Conservation (phyloP, 1,140 invertebrate species). For the Trissolcus basalis region DNA sequence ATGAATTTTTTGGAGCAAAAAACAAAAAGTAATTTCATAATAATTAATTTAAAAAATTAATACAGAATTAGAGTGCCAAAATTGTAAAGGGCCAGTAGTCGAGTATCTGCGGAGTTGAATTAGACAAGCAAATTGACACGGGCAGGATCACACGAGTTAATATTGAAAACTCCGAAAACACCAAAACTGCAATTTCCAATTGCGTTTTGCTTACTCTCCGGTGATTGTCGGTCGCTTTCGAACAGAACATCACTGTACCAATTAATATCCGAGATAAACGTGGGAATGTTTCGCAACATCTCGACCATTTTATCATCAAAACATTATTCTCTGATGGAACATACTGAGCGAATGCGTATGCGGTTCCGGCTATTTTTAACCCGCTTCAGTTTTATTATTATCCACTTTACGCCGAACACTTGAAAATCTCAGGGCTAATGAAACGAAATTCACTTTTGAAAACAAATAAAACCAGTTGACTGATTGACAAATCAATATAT, state of each 20-base stretch:
- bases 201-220: slow-evolving; percentile 31
- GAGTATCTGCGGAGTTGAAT: background rate
- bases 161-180: background rate
- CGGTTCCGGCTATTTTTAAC: slow-evolving; percentile 68
- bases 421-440: slow-evolving; percentile 32
- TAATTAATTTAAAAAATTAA: too few species aligned
- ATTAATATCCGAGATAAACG: slow-evolving; percentile 71
- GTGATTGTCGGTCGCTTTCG: slow-evolving; percentile 48
- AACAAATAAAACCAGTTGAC: background rate
- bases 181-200: too few species aligned
- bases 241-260: slow-evolving; percentile 70
- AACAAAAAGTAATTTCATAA: too few species aligned
- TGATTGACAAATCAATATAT: too few species aligned
- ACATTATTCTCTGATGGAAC: slow-evolving; percentile 50
- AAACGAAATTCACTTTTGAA: slow-evolving; percentile 2
- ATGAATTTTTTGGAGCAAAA: too few species aligned
- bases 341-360: slow-evolving; percentile 42
- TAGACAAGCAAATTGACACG: too few species aligned
- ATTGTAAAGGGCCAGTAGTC: slow-evolving; percentile 6
- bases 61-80: too few species aligned
- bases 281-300: slow-evolving; percentile 71
- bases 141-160: slow-evolving; percentile 11
- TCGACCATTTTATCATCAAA: slow-evolving; percentile 68
- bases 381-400: slow-evolving; percentile 70
- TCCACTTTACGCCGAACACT: slow-evolving; percentile 41